Evolutionary conservation across 2,888 invertebrate species (phyloP).

Genomic region (Trachelus troglodyta): DNA sequence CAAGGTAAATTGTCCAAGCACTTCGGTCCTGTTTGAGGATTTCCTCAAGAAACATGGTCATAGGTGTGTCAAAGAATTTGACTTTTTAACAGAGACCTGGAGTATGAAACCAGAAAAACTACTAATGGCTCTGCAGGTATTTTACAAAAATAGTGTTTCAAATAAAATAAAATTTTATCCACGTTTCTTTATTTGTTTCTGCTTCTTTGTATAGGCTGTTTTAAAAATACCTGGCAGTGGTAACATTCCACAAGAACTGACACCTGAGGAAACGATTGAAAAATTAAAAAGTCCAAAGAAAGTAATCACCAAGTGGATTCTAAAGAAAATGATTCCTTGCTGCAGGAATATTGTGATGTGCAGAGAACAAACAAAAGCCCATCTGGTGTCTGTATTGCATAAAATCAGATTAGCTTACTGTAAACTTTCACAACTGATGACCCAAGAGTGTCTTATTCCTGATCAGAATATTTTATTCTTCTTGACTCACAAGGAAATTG

Average conservation of each 20-base stretch:
- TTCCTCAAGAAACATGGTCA: conserved; percentile 81
- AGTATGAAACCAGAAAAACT: conserved; percentile 72
- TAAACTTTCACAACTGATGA: conserved; percentile 71
- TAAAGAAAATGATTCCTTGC: conserved; percentile 73
- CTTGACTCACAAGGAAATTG: conserved; percentile 76
- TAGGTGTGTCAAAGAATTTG: conserved; percentile 77
- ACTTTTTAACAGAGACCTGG: conserved; percentile 76
- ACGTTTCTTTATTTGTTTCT: conserved; percentile 21
- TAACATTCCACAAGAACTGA: conserved; percentile 33
- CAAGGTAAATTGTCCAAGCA: conserved; percentile 66
- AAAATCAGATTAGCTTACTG: conserved; percentile 72
- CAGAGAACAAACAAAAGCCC: conserved; percentile 77
- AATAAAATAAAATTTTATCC: not conserved
- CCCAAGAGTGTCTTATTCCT: conserved; percentile 74
- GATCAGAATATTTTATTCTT: conserved; percentile 75
- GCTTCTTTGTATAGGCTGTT: not conserved
- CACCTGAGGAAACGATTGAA: conserved; percentile 67
- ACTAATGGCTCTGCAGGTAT: conserved; percentile 73
- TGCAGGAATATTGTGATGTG: conserved; percentile 73
- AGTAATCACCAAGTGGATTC: conserved; percentile 67
- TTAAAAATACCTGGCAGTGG: not conserved
- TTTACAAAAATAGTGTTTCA: not conserved
- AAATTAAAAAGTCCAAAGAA: conserved; percentile 69
- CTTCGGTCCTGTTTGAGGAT: conserved; percentile 66
- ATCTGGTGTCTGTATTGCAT: conserved; percentile 69